Percentiles rank a stretch among this genome's conserved stretches.
Conservation (phyloP, 2,888 invertebrate species). For the Griposia aprilina region DNA sequence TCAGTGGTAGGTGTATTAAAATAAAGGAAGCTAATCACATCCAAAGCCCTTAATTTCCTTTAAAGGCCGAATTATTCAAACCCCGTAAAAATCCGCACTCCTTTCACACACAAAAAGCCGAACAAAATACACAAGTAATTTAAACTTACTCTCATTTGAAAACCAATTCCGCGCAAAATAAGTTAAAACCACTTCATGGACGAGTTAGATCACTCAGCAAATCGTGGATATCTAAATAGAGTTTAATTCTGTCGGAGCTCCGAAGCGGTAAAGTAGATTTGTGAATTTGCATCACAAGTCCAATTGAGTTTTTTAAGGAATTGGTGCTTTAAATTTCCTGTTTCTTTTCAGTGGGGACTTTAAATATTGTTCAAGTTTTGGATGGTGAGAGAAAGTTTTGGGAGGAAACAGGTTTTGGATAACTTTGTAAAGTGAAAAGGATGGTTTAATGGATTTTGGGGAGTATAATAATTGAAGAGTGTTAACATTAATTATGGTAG, state of each 20-base stretch:
- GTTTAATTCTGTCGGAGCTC: conserved; percentile 70
- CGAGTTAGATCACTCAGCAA: conserved; percentile 67
- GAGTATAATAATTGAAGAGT: not conserved
- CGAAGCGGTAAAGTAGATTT: conserved; percentile 67
- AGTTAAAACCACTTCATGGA: conserved; percentile 66
- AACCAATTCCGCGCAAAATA: conserved; percentile 64
- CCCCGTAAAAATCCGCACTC: not conserved
- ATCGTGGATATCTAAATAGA: conserved; percentile 72
- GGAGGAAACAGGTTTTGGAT: conserved; percentile 18
- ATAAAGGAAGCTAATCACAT: too few species aligned
- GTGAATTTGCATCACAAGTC: conserved; percentile 69
- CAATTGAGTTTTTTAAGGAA: conserved; percentile 69
- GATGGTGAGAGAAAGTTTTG: conserved; percentile 11
- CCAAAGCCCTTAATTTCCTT: not conserved
- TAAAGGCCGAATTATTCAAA: not conserved
- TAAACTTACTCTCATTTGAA: conserved; percentile 57
- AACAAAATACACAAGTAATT: conserved; percentile 56
- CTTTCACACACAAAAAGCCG: conserved; percentile 16
- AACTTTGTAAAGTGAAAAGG: conserved; percentile 37
- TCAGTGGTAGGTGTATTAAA: not conserved
- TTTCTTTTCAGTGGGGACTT: conserved; percentile 45
- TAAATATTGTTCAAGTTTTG: conserved; percentile 45
- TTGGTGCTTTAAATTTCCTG: conserved; percentile 53
- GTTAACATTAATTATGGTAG: conserved; percentile 1
- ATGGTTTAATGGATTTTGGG: conserved; percentile 9